A percentile compares a stretch with the other conserved stretches of the same genome.
These are phyloP conservation scores for Tiliacea aurago DNA, from an alignment of 2,888 invertebrate genomes.

Conservation along the genomic window DNA sequence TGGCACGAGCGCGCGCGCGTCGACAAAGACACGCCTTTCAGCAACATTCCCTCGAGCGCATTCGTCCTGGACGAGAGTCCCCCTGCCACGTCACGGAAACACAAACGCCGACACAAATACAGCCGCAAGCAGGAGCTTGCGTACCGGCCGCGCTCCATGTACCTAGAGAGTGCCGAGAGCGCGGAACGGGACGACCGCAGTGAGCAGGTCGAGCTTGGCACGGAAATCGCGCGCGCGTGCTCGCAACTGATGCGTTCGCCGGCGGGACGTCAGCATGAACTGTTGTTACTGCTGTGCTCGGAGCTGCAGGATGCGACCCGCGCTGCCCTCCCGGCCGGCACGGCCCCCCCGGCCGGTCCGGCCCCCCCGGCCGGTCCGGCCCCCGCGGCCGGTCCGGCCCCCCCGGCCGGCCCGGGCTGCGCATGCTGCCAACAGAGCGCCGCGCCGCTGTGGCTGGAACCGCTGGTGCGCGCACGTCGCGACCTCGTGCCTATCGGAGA, in stretches of 20 bases:
- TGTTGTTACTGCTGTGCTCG: constrained; percentile 44
- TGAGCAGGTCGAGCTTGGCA: background rate
- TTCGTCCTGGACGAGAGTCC: constrained; percentile 55
- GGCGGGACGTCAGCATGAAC: constrained; percentile 5
- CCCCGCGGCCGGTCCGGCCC: background rate
- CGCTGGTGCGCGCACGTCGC: constrained; percentile 3
- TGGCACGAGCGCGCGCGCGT: constrained; percentile 16
- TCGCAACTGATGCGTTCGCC: background rate
- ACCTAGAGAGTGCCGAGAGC: background rate
- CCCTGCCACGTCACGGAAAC: background rate
- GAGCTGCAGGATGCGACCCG: constrained; percentile 40
- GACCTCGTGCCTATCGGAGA: constrained; percentile 16
- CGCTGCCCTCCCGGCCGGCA: background rate
- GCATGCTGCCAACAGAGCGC: background rate
- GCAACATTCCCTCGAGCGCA: constrained; percentile 61
- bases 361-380: background rate
- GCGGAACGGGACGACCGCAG: background rate
- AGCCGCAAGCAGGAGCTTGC: constrained; percentile 18
- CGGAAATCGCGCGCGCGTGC: constrained; percentile 25
- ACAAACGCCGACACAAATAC: constrained; percentile 15
- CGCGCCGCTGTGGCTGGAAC: background rate
- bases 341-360: background rate
- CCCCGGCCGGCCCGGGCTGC: background rate
- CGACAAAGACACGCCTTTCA: constrained; percentile 53
- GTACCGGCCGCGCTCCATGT: constrained; percentile 17